A percentile compares a stretch with the other conserved stretches of the same genome.
These are phyloP conservation scores for Philantomba maxwellii DNA, from an alignment of 2,113 vertebrate species.

Conservation along the genomic window DNA sequence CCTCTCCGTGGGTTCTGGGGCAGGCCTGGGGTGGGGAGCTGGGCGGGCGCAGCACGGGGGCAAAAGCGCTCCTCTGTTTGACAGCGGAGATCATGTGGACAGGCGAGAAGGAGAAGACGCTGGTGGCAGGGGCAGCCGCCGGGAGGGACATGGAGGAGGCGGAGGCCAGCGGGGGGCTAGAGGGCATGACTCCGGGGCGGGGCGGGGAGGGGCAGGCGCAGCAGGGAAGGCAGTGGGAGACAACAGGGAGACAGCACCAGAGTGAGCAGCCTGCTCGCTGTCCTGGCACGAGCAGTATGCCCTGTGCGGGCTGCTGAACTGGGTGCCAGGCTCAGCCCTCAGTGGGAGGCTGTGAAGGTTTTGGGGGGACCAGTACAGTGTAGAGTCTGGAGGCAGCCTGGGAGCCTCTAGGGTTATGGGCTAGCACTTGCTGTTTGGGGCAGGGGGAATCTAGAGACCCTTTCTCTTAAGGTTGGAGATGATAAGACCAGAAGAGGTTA, in stretches of 20 bases:
- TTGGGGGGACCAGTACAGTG: not conserved
- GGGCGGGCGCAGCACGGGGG: conserved; percentile 93
- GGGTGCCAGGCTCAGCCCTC: not conserved
- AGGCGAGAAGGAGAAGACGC: conserved; percentile 94
- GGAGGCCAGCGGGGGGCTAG: conserved; percentile 81
- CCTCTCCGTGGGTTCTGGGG: conserved; percentile 89
- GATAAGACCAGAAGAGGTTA: not conserved
- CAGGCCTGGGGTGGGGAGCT: conserved; percentile 92
- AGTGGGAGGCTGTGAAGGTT: not conserved
- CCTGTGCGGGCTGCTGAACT: not conserved
- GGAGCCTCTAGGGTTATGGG: not conserved
- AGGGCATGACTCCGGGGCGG: conserved; percentile 79
- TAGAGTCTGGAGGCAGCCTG: not conserved
- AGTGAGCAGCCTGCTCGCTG: conserved; percentile 37
- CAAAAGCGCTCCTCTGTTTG: conserved; percentile 99
- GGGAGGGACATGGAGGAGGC: conserved; percentile 79
- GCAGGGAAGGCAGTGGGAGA: conserved; percentile 57
- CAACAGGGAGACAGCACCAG: conserved; percentile 71
- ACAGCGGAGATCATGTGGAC: conserved; percentile 96
- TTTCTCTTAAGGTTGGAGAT: not conserved
- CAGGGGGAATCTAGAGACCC: not conserved
- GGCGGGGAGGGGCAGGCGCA: conserved; percentile 32
- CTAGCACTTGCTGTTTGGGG: not conserved
- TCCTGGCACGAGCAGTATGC: not conserved
- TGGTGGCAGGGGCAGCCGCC: conserved; percentile 76